Conservation (phyloP, 2,888 invertebrate species). For the Ichneumoninae sp. region DNA sequence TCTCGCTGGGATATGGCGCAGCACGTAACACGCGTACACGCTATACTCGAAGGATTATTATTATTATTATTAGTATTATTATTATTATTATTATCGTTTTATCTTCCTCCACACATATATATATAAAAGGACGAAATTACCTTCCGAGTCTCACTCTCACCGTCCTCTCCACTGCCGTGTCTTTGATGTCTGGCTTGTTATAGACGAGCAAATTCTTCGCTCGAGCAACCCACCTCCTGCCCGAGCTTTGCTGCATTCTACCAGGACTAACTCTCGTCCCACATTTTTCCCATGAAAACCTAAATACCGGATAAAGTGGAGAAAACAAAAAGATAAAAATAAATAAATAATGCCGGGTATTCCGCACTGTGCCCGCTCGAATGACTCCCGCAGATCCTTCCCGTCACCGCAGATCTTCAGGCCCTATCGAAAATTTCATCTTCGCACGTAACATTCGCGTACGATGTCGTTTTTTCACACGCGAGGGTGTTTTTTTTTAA, state of each 20-base stretch:
- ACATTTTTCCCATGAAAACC: not conserved
- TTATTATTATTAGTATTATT: constrained; percentile 2
- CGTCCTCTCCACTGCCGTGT: constrained; percentile 10
- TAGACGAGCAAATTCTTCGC: constrained; percentile 56
- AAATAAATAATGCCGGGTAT: not conserved
- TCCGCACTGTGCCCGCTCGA: too few species aligned
- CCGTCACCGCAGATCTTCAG: not conserved
- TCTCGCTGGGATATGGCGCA: not conserved
- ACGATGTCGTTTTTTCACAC: not conserved
- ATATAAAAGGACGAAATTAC: constrained; percentile 57
- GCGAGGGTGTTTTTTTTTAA: not conserved
- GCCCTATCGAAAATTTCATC: not conserved
- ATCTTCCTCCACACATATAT: constrained; percentile 29
- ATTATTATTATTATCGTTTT: constrained; percentile 29
- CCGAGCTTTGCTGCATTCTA: constrained; percentile 10
- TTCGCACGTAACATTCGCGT: too few species aligned
- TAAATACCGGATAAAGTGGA: constrained; percentile 3
- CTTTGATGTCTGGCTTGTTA: constrained; percentile 58
- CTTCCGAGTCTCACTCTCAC: constrained; percentile 29
- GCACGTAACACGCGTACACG: constrained; percentile 5
- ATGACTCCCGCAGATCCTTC: too few species aligned
- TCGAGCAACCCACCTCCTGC: constrained; percentile 28
- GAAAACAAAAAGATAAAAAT: constrained; percentile 1
- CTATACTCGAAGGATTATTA: constrained; percentile 1
- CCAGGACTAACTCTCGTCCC: constrained; percentile 11